Evolutionary conservation across 1,140 invertebrate genomes (phyloP), one percentile per base, ranked within the genome.

Genomic region (Heliconius congener): DNA sequence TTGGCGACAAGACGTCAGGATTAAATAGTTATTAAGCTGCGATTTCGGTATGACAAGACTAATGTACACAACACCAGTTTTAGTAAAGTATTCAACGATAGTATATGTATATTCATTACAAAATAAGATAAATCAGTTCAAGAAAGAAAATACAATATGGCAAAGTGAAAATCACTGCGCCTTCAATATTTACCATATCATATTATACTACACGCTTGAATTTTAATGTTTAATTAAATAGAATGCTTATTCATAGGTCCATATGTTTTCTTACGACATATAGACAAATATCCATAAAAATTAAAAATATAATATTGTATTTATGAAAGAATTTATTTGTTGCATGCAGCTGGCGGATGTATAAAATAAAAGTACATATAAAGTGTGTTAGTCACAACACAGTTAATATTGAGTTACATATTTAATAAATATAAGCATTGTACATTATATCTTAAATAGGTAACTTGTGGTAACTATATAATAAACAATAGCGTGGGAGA

Each of bases 1-100:
- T 87, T 85, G 82, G 83, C 71, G 46, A 78, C 34, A 79, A 84
- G 82, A 83, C 81, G 84, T 83, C 77, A 75, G 80, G 84, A 86
- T 87, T 87, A 83, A 81, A 70, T 83, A 78, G 73, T 77, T 76
- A 82, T 74, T 84, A 83, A 85, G 81, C 82, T 82, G 80, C 83
- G 87, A 88, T 89, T 89, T 87, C 70, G 76, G 79, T 73, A 82
- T 81, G 74, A 81, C 77, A 79, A 71, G 76, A 77, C 71, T 75
- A 50, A 74, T 52, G 50, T 18, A 52, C 6, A 52, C 55, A 57
- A 78, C 73, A 81, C 57, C 30, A 55, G 60, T 77, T 60, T 80
- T 66, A 60, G 55, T 60, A 5, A 8, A 77, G 23, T 52, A 37
- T 57, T 27, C 23, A 42, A 77, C 27, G 79, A 80, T 73, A 37